A percentile compares a stretch with the other conserved stretches of the same genome.
These are phyloP conservation scores for Lasaia peninsularis DNA, from an alignment of 1,140 invertebrate species.

Conservation along the genomic window DNA sequence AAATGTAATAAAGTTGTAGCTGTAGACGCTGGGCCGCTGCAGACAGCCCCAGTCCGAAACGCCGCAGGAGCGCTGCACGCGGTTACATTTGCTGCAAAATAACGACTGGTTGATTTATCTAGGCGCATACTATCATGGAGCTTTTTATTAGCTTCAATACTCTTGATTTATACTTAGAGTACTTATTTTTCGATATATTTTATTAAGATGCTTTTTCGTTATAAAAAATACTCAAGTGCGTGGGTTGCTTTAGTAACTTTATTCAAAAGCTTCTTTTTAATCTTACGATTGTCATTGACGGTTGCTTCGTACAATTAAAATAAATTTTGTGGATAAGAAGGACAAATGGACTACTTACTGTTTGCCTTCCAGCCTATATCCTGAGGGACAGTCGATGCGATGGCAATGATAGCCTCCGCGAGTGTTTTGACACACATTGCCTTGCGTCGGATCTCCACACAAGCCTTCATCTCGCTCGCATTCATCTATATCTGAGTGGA, in stretches of 20 bases:
- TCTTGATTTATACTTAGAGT: too few species aligned
- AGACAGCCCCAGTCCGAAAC: constrained; percentile 84
- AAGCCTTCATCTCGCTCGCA: constrained; percentile 83
- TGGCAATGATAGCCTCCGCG: constrained; percentile 93
- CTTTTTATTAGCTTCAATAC: too few species aligned
- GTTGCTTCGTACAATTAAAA: too few species aligned
- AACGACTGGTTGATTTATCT: background rate
- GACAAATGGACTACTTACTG: too few species aligned
- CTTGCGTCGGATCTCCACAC: constrained; percentile 81
- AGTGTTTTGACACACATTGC: constrained; percentile 94
- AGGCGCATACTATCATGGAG: background rate
- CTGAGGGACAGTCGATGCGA: constrained; percentile 88
- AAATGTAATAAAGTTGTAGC: constrained; percentile 94
- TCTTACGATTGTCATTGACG: too few species aligned
- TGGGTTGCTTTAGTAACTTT: too few species aligned
- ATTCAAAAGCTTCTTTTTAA: too few species aligned
- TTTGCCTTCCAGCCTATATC: constrained; percentile 81
- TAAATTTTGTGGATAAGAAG: too few species aligned
- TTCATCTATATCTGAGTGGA: constrained; percentile 89
- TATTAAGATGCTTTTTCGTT: too few species aligned
- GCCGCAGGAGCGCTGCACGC: constrained; percentile 82
- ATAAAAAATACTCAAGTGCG: too few species aligned
- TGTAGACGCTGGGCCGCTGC: constrained; percentile 87
- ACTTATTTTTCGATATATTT: too few species aligned
- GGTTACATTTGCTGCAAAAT: constrained; percentile 86